These are phyloP conservation scores for Eupithecia insigniata DNA, from an alignment of 2,888 invertebrate genomes.

Conservation along the genomic window DNA sequence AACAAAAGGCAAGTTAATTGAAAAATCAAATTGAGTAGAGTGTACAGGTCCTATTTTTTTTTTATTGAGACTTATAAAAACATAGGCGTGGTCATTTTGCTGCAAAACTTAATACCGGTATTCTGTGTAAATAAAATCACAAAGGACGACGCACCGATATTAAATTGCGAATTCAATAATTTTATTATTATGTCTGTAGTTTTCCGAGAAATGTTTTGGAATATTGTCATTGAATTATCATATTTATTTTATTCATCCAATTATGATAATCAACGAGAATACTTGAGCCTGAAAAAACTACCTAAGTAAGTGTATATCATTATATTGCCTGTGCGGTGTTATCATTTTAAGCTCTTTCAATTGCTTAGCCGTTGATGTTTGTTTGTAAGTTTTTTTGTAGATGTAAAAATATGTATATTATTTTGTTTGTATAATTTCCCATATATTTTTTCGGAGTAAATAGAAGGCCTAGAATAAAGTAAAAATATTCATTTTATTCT, in stretches of 20 bases:
- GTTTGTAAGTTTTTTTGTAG: no score
- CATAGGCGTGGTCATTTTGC: not conserved
- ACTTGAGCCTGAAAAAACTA: not conserved
- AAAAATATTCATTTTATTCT: not conserved
- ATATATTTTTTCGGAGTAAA: not conserved
- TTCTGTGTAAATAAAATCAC: conserved; percentile 45
- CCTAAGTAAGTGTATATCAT: not conserved
- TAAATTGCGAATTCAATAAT: conserved; percentile 80
- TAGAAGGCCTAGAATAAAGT: no score
- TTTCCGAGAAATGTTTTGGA: conserved; percentile 40
- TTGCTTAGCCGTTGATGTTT: not conserved
- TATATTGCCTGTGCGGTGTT: not conserved
- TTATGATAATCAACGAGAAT: not conserved
- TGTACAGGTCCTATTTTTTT: not conserved
- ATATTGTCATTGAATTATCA: conserved; percentile 31
- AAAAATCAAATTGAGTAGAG: not conserved
- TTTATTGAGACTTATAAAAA: not conserved
- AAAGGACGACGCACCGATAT: conserved; percentile 73
- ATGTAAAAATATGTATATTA: not conserved
- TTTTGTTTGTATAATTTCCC: not conserved
- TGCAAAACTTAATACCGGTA: not conserved
- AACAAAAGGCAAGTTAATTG: not conserved
- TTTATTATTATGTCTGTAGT: conserved; percentile 67
- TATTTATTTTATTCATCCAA: conserved; percentile 3
- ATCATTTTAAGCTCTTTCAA: not conserved